Evolutionary conservation across 2,888 invertebrate species (phyloP), one percentile per base, ranked within the genome.

Genomic region (Rhingia rostrata): DNA sequence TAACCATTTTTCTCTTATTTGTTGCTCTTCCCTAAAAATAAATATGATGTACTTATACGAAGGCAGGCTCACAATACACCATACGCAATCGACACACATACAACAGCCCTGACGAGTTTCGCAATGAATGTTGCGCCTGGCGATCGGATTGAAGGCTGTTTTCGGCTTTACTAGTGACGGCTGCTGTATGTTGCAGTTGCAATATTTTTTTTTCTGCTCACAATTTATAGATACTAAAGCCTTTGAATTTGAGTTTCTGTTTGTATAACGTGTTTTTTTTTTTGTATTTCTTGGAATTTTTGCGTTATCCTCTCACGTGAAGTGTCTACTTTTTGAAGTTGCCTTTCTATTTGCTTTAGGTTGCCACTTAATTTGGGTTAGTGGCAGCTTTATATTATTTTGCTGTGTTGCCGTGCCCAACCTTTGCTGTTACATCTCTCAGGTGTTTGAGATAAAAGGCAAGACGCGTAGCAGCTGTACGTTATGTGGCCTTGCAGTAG

Each of bases 301-400:
- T 37, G 22, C 61, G 32, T 78, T 72, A 83, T 78, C 72, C 78
- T 78, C 63, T 78, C 61, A 49, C 43, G 70, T 72, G 37, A 41
- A 56, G 67, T 12, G 56, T 58, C 73, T 78, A 67, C 82, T 72
- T 78, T 73, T 70, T 60, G 61, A 56, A 58, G 66, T 73, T 79
- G 73, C 83, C 83, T 83, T 83, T 83, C 83, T 83, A 83, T 83
- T 83, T 79, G 58, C 83, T 79, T 83, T 79, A 60, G 79, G 73
- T 74, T 79, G 63, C 79, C 73, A 63, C 73, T 83, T 83, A 79
- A 83, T 83, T 79, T 83, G 39, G 83, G 83, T 83, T 79, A 83
- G 67, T 64, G 73, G 49, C 72, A 30, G 49, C 53, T 70, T 58
- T 49, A 43, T 66, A 32, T 35, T 53, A 22, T 53, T 35, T 22